These are phyloP conservation scores for Heliconius congener DNA, from an alignment of 1,140 invertebrate species.

Conservation along the genomic window DNA sequence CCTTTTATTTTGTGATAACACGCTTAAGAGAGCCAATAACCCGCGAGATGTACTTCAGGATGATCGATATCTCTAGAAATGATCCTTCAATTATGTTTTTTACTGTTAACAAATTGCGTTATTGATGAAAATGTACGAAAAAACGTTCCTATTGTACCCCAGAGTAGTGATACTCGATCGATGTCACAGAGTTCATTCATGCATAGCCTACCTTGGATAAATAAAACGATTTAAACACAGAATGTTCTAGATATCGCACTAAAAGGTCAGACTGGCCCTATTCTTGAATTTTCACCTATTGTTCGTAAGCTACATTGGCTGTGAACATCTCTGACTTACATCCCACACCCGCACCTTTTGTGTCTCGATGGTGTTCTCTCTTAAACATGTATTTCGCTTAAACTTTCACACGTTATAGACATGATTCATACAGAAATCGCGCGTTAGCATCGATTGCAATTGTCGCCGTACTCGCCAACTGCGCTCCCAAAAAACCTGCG, in stretches of 20 bases:
- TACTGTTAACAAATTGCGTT: conserved; percentile 27
- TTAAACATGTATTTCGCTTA: conserved; percentile 43
- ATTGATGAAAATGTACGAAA: conserved; percentile 46
- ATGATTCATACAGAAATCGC: conserved; percentile 30
- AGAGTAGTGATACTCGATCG: conserved; percentile 62
- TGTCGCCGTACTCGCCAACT: conserved; percentile 2
- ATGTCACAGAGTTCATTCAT: conserved; percentile 70
- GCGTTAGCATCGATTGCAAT: conserved; percentile 22
- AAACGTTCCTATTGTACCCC: conserved; percentile 55
- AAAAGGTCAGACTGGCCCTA: conserved; percentile 39
- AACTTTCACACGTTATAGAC: conserved; percentile 45
- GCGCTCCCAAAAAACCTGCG: background rate
- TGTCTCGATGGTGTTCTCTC: conserved; percentile 48
- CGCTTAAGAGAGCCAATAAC: conserved; percentile 10
- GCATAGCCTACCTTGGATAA: conserved; percentile 63
- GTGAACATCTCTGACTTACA: conserved; percentile 46
- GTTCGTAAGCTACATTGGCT: conserved; percentile 53
- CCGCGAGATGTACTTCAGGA: background rate
- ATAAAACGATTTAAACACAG: conserved; percentile 44
- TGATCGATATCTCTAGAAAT: background rate
- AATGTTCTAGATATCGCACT: conserved; percentile 61
- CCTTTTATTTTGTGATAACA: conserved; percentile 45
- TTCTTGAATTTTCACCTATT: conserved; percentile 66
- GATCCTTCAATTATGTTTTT: conserved; percentile 20
- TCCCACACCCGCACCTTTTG: conserved; percentile 48